Percentiles rank a stretch among this genome's conserved stretches.
Evolutionary conservation across 2,113 vertebrate genomes (phyloP).

Genomic region (Mastomys natalensis): DNA sequence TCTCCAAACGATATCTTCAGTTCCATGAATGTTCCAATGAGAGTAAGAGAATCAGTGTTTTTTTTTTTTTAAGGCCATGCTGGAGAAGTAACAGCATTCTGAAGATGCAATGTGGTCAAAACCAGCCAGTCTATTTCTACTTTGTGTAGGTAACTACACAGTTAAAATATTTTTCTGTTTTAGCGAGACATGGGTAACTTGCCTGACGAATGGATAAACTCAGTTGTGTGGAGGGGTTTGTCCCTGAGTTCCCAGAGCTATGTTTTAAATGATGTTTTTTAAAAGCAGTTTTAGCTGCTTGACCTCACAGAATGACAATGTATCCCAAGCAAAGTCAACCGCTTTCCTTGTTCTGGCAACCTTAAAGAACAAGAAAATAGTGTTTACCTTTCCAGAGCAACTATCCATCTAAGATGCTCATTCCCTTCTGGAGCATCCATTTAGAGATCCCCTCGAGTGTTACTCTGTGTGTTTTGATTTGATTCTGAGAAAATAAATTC

Average conservation of each 20-base stretch:
- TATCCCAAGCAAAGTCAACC: slow-evolving; percentile 63
- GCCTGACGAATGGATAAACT: neutral
- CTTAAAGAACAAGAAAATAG: slow-evolving; percentile 38
- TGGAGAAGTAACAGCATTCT: slow-evolving; percentile 73
- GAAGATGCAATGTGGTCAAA: slow-evolving; percentile 72
- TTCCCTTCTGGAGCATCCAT: slow-evolving; percentile 73
- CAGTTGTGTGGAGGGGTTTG: slow-evolving; percentile 49
- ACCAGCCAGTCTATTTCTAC: slow-evolving; percentile 21
- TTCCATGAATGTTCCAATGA: slow-evolving; percentile 67
- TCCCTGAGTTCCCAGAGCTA: neutral
- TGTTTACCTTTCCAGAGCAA: slow-evolving; percentile 62
- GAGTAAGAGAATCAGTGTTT: slow-evolving; percentile 72
- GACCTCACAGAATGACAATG: slow-evolving; percentile 63
- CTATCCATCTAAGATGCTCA: slow-evolving; percentile 70
- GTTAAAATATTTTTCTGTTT: slow-evolving; percentile 61
- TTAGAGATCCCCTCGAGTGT: slow-evolving; percentile 78
- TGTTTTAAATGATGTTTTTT: slow-evolving; percentile 67
- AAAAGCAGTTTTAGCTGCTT: slow-evolving; percentile 48
- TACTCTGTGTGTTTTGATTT: slow-evolving; percentile 83
- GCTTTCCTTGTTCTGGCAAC: slow-evolving; percentile 75
- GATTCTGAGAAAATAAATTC: slow-evolving; percentile 85
- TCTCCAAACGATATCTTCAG: slow-evolving; percentile 81
- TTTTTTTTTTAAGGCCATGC: slow-evolving; percentile 68
- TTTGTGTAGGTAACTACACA: slow-evolving; percentile 55
- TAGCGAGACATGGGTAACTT: slow-evolving; percentile 31